Evolutionary conservation across 1,140 invertebrate genomes (phyloP), one percentile per base, ranked within the genome.

Genomic region (Brachystomella parvula): DNA sequence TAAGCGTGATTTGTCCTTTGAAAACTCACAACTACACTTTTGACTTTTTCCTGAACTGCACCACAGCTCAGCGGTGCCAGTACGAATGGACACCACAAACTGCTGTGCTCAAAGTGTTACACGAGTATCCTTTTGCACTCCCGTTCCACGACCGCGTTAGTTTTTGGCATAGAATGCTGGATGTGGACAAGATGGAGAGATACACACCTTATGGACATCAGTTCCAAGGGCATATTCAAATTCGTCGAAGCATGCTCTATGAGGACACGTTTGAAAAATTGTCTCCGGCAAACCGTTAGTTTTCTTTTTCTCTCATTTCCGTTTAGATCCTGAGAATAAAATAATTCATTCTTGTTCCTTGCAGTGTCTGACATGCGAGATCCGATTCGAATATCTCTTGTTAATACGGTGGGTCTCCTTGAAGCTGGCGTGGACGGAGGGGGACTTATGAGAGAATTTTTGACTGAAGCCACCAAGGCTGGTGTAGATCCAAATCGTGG

Each of bases 401-500:
- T 95, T 28, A 97, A 96, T 75, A 85, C 86, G 29, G 88, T 88
- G 15, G 95, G 94, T 0, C 78, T 92, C 9, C 89, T 95, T 73
- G 96, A 98, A 77, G 92, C 92, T 0, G 96, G 96, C 0, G 91
- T 98, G 3, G 96, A 98, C 79, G 95, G 95, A 19, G 94, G 92
- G 17, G 95, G 96, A 1, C 85, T 96, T 1, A 89, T 98, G 71
- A 81, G 95, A 47, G 95, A 98, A 78, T 96, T 95, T 77, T 79
- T 94, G 0, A 89, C 88, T 1, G 92, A 95, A 76, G 80, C 98
- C 3, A 78, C 98, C 3, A 95, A 94, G 78, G 95, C 94, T 0
- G 90, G 91, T 0, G 98, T 98, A 77, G 94, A 99, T 81, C 95
- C 96, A 0, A 98, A 97, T 77, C 82, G 94, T 47, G 96, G 95